Base-by-base conservation (phyloP, 1,140 invertebrate genomes). In the Drosophila pectinifera region DNA sequence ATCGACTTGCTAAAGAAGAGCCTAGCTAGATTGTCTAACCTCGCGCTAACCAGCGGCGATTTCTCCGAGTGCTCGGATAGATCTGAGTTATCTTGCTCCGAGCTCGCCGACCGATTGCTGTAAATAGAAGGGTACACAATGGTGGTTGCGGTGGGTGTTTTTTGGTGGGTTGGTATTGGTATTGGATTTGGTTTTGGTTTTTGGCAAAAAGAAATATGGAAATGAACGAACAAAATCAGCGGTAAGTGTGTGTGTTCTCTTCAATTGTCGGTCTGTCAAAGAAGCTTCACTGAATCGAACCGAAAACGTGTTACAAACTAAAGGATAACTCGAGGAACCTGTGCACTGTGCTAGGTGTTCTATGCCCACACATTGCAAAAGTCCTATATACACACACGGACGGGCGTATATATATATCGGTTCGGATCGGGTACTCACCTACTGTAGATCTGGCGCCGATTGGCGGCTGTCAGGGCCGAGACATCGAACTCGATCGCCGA, bases 401-500 rank as follows among this genome's bases (percentile, higher is more conserved):
- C 18, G 48, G 41, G 45, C 16, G 13, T 24, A 24, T 31, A 34
- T 39, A 41, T 34, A n/a, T 55, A 22, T 28, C n/a, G 16, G 53
- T 7, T 53, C 28, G 22, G 24, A 31, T 64, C n/a, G 61, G 34
- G 49, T 89, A 92, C 91, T 91, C 75, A 92, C 91, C 91, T 84
- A 89, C 91, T 92, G 43, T 91, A 92, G 57, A 92, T 78, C 77
- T 91, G 85, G 58, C 94, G 89, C 76, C 94, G 94, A 76, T 94
- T 94, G 0, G 95, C 95, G 0, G 95, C 94, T 5, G 94, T 94
- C 57, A 96, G 93, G 5, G 94, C 94, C 42, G 94, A 93, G 20
- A 94, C 94, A 81, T 96, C 94, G 38, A 96, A 93, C 78, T 96
- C 96, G 4, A 95, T 95, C 5, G 95, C 95, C 57, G 95, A 96